phyloP scores from a whole-genome alignment of 2,797 vertebrate species.

The Phrynocephalus guinanensis region DNA sequence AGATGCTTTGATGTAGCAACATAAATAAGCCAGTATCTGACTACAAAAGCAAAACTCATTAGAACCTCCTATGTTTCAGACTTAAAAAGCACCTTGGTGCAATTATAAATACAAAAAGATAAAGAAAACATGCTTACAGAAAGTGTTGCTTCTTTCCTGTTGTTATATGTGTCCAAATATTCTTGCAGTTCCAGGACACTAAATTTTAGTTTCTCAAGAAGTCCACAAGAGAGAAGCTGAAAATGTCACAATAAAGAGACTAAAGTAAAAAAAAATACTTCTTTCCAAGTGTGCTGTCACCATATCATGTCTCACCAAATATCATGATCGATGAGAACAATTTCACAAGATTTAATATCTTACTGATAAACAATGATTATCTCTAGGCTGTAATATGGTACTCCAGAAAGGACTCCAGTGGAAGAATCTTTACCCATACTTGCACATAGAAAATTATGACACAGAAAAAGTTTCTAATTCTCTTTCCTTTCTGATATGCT shows the following conservation, averaged over 20 bases:
- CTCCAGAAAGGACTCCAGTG: not conserved
- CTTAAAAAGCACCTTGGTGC: not conserved
- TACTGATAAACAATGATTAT: not conserved
- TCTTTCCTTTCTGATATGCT: too few species aligned
- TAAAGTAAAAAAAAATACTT: not conserved
- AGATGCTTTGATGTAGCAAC: not conserved
- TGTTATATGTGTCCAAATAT: constrained; percentile 96
- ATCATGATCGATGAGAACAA: not conserved
- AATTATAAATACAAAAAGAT: not conserved
- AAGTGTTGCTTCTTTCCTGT: constrained; percentile 91
- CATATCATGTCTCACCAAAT: not conserved
- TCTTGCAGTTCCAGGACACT: constrained; percentile 96
- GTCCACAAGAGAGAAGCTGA: constrained; percentile 95
- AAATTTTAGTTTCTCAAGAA: constrained; percentile 98
- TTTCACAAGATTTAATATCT: not conserved
- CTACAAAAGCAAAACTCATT: not conserved
- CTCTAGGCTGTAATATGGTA: not conserved
- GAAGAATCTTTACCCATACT: not conserved
- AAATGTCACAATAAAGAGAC: constrained; percentile 65
- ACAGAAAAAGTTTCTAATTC: not conserved
- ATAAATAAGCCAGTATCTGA: not conserved
- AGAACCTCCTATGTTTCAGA: not conserved
- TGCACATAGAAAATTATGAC: not conserved
- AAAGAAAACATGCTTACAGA: constrained; percentile 80
- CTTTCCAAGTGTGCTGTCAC: not conserved